phyloP scores from a whole-genome alignment of 2,113 vertebrate genomes.

The Zapus hudsonius region DNA sequence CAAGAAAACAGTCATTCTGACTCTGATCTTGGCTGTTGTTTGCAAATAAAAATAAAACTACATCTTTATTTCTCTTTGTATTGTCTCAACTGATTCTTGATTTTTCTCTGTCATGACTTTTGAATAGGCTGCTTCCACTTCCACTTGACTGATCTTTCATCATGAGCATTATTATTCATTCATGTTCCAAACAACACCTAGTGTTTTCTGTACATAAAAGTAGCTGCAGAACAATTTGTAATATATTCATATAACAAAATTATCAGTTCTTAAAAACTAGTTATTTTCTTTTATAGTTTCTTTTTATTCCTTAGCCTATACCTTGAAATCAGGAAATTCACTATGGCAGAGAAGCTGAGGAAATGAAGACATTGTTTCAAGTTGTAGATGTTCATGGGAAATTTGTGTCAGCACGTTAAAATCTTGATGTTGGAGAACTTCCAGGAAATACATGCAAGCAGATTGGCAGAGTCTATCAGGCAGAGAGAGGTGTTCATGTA shows the following conservation, averaged over 20 bases:
- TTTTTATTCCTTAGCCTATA: background rate
- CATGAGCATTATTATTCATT: background rate
- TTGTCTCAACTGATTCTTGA: constrained; percentile 6
- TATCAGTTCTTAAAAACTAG: too few relatives aligned
- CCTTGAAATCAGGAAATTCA: constrained; percentile 21
- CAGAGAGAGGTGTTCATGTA: background rate
- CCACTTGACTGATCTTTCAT: background rate
- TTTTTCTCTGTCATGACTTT: background rate
- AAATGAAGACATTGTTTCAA: constrained; percentile 43
- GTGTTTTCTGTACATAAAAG: background rate
- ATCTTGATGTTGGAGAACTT: constrained; percentile 11
- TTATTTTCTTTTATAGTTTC: background rate
- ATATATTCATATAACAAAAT: too few relatives aligned
- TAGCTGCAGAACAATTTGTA: background rate
- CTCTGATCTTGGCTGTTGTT: background rate
- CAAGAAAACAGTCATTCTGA: background rate
- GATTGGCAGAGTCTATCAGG: background rate
- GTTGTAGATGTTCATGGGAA: background rate
- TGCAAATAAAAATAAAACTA: constrained; percentile 33
- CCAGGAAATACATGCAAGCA: background rate
- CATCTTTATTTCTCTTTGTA: background rate
- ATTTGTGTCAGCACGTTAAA: constrained; percentile 22
- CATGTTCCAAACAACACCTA: background rate
- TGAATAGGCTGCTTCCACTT: background rate
- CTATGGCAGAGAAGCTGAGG: background rate